phyloP scores from a whole-genome alignment of 2,888 invertebrate genomes.

The Galeopsomyia nigrocyanea region DNA sequence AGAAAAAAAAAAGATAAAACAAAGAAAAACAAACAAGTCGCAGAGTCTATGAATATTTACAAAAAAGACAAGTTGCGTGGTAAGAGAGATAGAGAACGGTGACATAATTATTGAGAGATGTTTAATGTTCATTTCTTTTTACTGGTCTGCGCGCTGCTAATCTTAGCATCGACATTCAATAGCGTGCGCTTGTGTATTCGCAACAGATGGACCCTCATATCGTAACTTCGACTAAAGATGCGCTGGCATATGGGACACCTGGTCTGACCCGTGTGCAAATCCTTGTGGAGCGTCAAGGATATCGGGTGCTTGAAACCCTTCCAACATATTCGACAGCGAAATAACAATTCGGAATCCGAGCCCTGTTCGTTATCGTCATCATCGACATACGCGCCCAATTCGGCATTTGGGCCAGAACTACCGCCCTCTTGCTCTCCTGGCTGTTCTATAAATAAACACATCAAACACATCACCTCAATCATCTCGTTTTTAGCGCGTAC shows the following conservation, averaged over 20 bases:
- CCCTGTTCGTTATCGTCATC: conserved; percentile 61
- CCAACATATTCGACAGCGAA: conserved; percentile 75
- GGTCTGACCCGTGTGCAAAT: conserved; percentile 76
- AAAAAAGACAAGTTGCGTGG: conserved; percentile 3
- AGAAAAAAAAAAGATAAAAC: no score
- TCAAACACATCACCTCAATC: conserved; percentile 54
- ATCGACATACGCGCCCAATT: conserved; percentile 57
- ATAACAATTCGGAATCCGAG: conserved; percentile 72
- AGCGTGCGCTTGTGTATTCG: conserved; percentile 72
- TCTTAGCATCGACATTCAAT: conserved; percentile 54
- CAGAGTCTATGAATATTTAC: conserved; percentile 24
- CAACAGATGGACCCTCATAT: conserved; percentile 74
- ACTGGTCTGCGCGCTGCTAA: conserved; percentile 50
- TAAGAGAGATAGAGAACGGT: not conserved
- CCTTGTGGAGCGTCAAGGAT: conserved; percentile 75
- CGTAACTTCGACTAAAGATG: conserved; percentile 75
- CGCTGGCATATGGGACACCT: conserved; percentile 76
- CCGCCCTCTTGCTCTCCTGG: conserved; percentile 55
- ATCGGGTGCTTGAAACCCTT: conserved; percentile 77
- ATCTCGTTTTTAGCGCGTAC: conserved; percentile 31
- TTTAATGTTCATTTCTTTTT: conserved; percentile 39
- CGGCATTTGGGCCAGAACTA: conserved; percentile 58
- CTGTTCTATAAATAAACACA: conserved; percentile 64
- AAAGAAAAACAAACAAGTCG: not conserved
- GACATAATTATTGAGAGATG: not conserved